Conservation (phyloP, 2,113 vertebrate species). For the Hippoglossus stenolepis region DNA sequence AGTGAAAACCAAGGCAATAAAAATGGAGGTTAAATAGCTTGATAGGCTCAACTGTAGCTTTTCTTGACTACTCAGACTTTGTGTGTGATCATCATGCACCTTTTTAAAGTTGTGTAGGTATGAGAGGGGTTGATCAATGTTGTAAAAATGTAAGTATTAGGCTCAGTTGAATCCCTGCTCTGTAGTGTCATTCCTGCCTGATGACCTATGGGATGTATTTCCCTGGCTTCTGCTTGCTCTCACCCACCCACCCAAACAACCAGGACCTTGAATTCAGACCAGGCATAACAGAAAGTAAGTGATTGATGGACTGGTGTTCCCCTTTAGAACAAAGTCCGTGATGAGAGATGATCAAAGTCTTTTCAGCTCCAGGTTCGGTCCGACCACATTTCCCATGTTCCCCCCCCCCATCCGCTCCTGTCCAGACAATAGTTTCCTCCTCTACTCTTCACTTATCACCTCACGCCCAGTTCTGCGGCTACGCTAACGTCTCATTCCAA, state of each 20-base stretch:
- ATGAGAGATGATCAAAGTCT: slow-evolving; percentile 46
- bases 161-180: neutral
- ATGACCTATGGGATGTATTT: neutral
- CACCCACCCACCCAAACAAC: slow-evolving; percentile 1
- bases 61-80: no score
- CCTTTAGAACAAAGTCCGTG: slow-evolving; percentile 3
- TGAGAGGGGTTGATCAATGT: no score
- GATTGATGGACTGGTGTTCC: slow-evolving; percentile 11
- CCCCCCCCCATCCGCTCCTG: slow-evolving; percentile 11
- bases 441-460: slow-evolving; percentile 45
- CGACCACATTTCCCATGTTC: slow-evolving; percentile 41
- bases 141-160: no score
- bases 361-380: slow-evolving; percentile 5
- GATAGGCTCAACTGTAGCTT: no score
- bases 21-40: neutral
- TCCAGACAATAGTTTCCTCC: slow-evolving; percentile 43
- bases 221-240: neutral
- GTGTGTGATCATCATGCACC: no score
- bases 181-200: neutral
- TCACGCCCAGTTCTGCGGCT: slow-evolving; percentile 28
- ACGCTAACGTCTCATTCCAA: slow-evolving; percentile 40
- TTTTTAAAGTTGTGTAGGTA: no score
- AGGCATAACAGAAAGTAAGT: slow-evolving; percentile 8
- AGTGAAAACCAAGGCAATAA: neutral
- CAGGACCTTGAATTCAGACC: slow-evolving; percentile 23